Base-by-base conservation (phyloP, 2,888 invertebrate genomes). In the Drosophila aldrichi region DNA sequence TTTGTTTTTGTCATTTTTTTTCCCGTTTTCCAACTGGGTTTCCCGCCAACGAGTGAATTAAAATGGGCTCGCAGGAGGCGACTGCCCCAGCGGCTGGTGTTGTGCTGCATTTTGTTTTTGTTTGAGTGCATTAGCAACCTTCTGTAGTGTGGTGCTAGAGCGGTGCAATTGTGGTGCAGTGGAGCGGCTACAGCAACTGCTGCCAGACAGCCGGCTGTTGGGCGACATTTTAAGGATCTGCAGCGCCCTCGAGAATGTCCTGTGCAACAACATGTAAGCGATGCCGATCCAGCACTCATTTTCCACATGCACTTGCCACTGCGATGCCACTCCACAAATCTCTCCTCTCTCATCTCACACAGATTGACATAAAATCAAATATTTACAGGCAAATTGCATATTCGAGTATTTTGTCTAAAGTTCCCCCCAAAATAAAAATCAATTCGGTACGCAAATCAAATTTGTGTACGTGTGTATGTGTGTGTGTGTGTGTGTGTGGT, bases 381-480 rank as follows among this genome's bases (percentile, higher is more conserved):
- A 61, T 58, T 29, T 22, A 70, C 76, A 29, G 25, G 14, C 29
- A 32, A 43, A 55, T 38, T 49, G 29, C 57, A 18, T 55, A 10
- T 16, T 22, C 14, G 22, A 29, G 18, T 18, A 48, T 40, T 52
- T 38, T 54, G 54, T n/a, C 22, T 34, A 61, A 40, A 38, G 18
- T n/a, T n/a, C n/a, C n/a, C 29, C 14, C 43, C 25, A 20, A 63
- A 68, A 77, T 8, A 72, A 68, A 67, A 76, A 76, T 77, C 76
- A 77, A 77, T 76, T 61, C 69, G 48, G 14, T 73, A 64, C 60
- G 73, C 77, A 76, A 76, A 76, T 76, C 60, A 68, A 62, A 71
- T 67, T 10, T 32, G 44, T 36, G 14, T 58, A 44, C 16, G 44
- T 43, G 36, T 56, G 48, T 52, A 48, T 55, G 43, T 41, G 40